phyloP scores from a whole-genome alignment of 2,888 invertebrate genomes.

The Muscina levida region DNA sequence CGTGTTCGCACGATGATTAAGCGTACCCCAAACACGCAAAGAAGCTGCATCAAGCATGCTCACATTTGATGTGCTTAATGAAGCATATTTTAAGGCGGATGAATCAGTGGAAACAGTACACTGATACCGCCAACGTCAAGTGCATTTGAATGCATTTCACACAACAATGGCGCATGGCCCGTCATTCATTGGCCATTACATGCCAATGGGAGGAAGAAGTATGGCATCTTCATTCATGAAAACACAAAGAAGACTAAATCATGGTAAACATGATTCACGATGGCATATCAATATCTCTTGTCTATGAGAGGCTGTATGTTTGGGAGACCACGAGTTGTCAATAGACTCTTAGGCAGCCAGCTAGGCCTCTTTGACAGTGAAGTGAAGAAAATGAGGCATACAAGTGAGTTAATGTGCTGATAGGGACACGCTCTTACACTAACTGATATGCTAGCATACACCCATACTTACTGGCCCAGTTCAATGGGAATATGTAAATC shows the following conservation, averaged over 20 bases:
- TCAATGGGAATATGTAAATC: background rate
- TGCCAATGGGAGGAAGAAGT: no score
- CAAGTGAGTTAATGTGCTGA: background rate
- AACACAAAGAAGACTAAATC: no score
- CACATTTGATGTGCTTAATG: constrained; percentile 5
- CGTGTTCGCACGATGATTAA: no score
- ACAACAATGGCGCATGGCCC: no score
- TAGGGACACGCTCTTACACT: background rate
- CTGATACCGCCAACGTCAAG: background rate
- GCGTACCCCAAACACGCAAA: background rate
- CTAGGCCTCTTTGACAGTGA: background rate
- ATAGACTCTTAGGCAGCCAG: background rate
- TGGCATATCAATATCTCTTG: background rate
- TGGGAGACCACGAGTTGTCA: background rate
- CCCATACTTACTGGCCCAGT: no score
- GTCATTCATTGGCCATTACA: no score
- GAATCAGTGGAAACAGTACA: background rate
- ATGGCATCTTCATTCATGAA: no score
- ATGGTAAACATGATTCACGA: background rate
- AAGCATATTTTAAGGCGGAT: no score
- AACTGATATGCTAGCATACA: no score
- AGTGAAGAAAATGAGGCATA: background rate
- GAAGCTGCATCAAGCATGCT: no score
- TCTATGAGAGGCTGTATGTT: background rate
- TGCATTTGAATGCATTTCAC: background rate